phyloP scores from a whole-genome alignment of 2,888 invertebrate genomes.

The Ormia ochracea region DNA sequence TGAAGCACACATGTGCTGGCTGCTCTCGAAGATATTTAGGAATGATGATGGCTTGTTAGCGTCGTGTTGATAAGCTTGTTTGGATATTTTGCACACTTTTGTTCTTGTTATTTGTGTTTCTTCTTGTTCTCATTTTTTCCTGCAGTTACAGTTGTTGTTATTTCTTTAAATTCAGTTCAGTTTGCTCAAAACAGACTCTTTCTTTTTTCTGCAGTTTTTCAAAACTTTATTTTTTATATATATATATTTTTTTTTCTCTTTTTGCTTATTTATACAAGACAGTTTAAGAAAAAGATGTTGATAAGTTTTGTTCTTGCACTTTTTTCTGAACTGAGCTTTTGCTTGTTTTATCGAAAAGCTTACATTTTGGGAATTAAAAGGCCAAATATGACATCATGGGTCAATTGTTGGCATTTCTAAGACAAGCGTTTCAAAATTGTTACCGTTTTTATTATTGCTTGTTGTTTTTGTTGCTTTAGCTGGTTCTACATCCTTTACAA shows the following conservation, averaged over 20 bases:
- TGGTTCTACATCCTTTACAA: background rate
- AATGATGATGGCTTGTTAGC: conserved; percentile 63
- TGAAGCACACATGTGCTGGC: conserved; percentile 54
- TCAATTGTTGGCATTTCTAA: conserved; percentile 62
- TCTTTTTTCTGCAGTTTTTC: background rate
- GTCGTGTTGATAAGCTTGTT: conserved; percentile 63
- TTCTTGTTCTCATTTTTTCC: conserved; percentile 23
- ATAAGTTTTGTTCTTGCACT: conserved; percentile 7
- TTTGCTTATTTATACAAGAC: conserved; percentile 34
- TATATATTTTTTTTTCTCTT: too few relatives aligned
- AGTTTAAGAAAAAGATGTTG: conserved; percentile 44
- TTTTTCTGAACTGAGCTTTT: conserved; percentile 25
- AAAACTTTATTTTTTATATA: too few relatives aligned
- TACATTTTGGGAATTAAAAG: conserved; percentile 51
- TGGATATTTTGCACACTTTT: conserved; percentile 63
- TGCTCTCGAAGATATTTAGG: conserved; percentile 57
- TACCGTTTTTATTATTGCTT: conserved; percentile 26
- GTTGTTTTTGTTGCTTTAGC: background rate
- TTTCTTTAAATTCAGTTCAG: conserved; percentile 40
- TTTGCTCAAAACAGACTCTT: conserved; percentile 13
- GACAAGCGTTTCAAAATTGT: conserved; percentile 65
- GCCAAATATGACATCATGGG: conserved; percentile 65
- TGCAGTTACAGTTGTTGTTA: conserved; percentile 33
- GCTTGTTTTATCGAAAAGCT: conserved; percentile 26
- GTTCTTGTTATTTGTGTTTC: conserved; percentile 49